These are phyloP conservation scores for Falco peregrinus DNA, from an alignment of 2,797 vertebrate genomes.

Conservation along the genomic window DNA sequence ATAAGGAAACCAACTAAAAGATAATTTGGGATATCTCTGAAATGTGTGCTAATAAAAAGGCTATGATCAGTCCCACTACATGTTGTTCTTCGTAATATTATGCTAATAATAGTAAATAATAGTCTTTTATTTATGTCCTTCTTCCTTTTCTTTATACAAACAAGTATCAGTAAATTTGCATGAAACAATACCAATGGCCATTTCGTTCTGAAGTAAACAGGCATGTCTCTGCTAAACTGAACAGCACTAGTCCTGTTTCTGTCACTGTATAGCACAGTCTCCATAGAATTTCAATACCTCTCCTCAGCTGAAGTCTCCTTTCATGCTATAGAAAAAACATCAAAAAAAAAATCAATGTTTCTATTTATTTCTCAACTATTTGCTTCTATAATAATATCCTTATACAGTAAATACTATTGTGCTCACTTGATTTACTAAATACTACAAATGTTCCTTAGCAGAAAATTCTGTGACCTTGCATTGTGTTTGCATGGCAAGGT, in stretches of 20 bases:
- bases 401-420: background rate
- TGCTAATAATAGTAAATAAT: constrained; percentile 28
- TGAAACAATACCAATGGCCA: background rate
- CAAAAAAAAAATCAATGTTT: background rate
- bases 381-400: background rate
- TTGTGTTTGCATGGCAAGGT: background rate
- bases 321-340: background rate
- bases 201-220: background rate
- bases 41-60: constrained; percentile 49
- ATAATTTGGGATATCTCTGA: constrained; percentile 61
- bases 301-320: background rate
- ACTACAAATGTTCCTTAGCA: background rate
- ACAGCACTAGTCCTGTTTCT: background rate
- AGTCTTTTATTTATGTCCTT: constrained; percentile 9
- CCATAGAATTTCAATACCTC: background rate
- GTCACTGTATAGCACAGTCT: background rate
- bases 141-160: background rate
- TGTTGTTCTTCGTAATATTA: constrained; percentile 33
- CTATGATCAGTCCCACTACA: constrained; percentile 5
- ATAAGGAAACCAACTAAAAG: constrained; percentile 65
- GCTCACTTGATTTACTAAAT: background rate
- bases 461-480: background rate
- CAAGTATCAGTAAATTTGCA: background rate
- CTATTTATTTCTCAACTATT: background rate
- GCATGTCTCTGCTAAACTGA: background rate